Conservation (phyloP, 2,113 vertebrate genomes). For the Andinoacara biseriatus region DNA sequence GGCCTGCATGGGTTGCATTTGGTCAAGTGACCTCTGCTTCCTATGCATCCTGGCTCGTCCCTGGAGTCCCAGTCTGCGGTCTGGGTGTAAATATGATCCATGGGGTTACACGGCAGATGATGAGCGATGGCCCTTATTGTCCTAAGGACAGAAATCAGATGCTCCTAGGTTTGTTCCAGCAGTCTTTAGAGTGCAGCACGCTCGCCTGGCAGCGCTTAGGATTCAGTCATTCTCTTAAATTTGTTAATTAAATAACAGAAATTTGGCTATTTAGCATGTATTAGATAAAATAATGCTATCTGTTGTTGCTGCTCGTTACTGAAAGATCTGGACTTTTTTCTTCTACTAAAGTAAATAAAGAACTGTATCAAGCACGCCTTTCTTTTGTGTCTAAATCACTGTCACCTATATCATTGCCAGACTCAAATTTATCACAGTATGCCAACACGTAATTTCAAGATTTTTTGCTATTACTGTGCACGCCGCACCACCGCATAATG, state of each 20-base stretch:
- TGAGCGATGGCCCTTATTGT: constrained; percentile 67
- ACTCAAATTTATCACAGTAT: constrained; percentile 38
- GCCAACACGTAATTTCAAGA: constrained; percentile 29
- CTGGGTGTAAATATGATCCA: constrained; percentile 75
- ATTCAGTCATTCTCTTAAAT: neutral
- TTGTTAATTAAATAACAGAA: neutral
- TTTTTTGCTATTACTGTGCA: constrained; percentile 24
- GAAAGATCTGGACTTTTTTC: neutral
- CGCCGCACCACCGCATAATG: constrained; percentile 48
- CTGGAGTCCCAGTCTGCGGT: constrained; percentile 59
- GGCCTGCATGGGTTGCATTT: constrained; percentile 54
- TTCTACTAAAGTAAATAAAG: neutral
- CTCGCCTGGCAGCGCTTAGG: neutral
- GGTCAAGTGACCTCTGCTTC: constrained; percentile 70
- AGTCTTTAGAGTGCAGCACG: neutral
- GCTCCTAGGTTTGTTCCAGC: constrained; percentile 30
- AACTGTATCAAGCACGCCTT: neutral
- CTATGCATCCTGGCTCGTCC: constrained; percentile 47
- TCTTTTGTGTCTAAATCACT: neutral
- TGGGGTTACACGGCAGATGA: constrained; percentile 19
- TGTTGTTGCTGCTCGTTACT: neutral
- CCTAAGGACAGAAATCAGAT: constrained; percentile 52
- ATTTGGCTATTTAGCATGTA: neutral
- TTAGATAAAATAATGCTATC: neutral
- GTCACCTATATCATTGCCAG: neutral